These are phyloP conservation scores for Ctena decussata DNA, from an alignment of 2,888 invertebrate species.

Conservation along the genomic window DNA sequence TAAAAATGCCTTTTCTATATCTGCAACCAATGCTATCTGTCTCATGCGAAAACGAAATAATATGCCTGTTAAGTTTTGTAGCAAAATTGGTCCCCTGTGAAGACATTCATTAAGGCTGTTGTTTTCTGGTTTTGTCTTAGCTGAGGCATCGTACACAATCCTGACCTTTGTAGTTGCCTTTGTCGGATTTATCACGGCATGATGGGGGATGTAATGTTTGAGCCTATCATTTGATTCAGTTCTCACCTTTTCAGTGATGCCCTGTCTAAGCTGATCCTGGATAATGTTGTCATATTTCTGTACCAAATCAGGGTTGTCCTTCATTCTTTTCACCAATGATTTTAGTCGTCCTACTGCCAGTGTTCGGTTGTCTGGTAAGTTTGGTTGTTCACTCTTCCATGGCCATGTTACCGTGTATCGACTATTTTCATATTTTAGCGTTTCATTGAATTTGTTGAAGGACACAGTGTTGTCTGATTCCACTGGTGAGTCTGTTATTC, in stretches of 20 bases:
- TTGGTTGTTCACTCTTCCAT: slow-evolving; percentile 32
- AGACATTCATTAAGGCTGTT: slow-evolving; percentile 47
- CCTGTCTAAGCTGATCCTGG: slow-evolving; percentile 25
- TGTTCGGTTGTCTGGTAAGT: slow-evolving; percentile 26
- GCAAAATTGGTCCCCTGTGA: slow-evolving; percentile 23
- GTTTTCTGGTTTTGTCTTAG: slow-evolving; percentile 4
- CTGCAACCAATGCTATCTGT: slow-evolving; percentile 16
- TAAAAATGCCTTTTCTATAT: slow-evolving; percentile 33
- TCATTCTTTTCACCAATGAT: slow-evolving; percentile 20
- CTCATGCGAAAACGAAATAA: slow-evolving; percentile 31
- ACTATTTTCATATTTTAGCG: slow-evolving; percentile 20
- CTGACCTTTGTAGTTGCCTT: slow-evolving; percentile 27
- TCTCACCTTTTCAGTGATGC: slow-evolving; percentile 39
- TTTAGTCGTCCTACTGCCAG: slow-evolving; percentile 32
- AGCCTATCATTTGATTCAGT: background rate
- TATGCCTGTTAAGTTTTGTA: slow-evolving; percentile 33
- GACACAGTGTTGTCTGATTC: background rate
- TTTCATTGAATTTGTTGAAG: slow-evolving; percentile 24
- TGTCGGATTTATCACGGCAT: slow-evolving; percentile 21
- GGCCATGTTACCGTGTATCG: slow-evolving; percentile 34
- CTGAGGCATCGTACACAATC: slow-evolving; percentile 31
- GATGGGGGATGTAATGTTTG: slow-evolving; percentile 40
- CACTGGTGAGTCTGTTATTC: background rate
- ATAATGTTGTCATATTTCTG: slow-evolving; percentile 29
- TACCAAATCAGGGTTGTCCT: slow-evolving; percentile 8